Evolutionary conservation across 1,140 invertebrate species (phyloP).

Genomic region (Drosophila tani): DNA sequence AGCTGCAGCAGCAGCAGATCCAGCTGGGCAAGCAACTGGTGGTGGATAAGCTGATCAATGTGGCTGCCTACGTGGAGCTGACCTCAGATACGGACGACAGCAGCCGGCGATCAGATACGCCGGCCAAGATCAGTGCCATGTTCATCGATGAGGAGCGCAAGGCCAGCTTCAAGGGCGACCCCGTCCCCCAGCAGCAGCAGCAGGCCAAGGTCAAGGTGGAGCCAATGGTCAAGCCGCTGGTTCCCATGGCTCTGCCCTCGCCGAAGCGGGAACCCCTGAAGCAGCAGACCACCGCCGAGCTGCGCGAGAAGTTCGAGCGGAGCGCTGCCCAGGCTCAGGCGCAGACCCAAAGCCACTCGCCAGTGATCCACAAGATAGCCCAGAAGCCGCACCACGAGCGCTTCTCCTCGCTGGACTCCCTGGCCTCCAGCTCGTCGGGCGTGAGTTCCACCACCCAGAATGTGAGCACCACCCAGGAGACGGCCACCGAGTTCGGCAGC

Average conservation of each 20-base stretch:
- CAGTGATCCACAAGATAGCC: conserved; percentile 28
- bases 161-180: conserved; percentile 83
- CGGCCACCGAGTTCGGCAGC: conserved; percentile 81
- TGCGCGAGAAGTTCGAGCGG: conserved; percentile 82
- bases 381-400: conserved; percentile 79
- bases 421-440: conserved; percentile 83
- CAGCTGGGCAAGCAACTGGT: conserved; percentile 62
- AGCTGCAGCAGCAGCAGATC: conserved; percentile 55
- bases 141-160: conserved; percentile 84
- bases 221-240: conserved; percentile 50
- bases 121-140: conserved; percentile 84
- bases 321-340: conserved; percentile 46
- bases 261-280: conserved; percentile 39
- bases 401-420: conserved; percentile 82
- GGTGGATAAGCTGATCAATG: conserved; percentile 84
- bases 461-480: conserved; percentile 79
- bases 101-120: conserved; percentile 80
- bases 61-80: conserved; percentile 83
- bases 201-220: conserved; percentile 53
- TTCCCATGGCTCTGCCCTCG: conserved; percentile 19
- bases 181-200: conserved; percentile 42
- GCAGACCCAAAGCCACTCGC: conserved; percentile 32
- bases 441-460: conserved; percentile 81
- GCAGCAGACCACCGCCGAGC: conserved; percentile 70
- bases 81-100: conserved; percentile 84